A percentile compares a stretch with the other conserved stretches of the same genome.
These are phyloP conservation scores for Neotoma lepida DNA, from an alignment of 2,113 vertebrate species.

Conservation along the genomic window DNA sequence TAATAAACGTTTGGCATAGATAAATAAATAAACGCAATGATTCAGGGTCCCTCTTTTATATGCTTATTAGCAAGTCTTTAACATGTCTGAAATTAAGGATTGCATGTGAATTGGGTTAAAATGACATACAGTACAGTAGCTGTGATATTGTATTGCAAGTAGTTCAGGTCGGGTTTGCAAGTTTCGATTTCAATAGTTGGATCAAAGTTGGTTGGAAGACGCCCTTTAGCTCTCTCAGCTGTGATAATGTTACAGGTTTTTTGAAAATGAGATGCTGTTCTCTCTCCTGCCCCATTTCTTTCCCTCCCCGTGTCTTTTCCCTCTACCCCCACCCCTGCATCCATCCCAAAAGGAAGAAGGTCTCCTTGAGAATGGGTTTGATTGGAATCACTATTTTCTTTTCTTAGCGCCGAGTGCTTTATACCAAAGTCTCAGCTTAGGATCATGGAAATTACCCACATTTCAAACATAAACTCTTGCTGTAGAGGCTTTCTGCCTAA, in stretches of 20 bases:
- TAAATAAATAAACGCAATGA: slow-evolving; percentile 82
- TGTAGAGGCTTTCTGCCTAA: slow-evolving; percentile 80
- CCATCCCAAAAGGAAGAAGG: background rate
- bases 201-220: slow-evolving; percentile 83
- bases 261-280: slow-evolving; percentile 13
- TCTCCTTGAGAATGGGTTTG: slow-evolving; percentile 27
- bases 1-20: slow-evolving; percentile 90
- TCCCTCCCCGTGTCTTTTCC: background rate
- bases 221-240: slow-evolving; percentile 77
- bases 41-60: slow-evolving; percentile 84
- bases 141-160: slow-evolving; percentile 83
- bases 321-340: background rate
- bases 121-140: slow-evolving; percentile 63
- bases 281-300: background rate
- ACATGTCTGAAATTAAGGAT: slow-evolving; percentile 83
- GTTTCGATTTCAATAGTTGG: slow-evolving; percentile 79
- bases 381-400: slow-evolving; percentile 58
- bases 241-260: slow-evolving; percentile 71
- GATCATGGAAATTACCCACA: slow-evolving; percentile 80
- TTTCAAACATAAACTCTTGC: slow-evolving; percentile 81
- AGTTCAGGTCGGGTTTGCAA: slow-evolving; percentile 81
- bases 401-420: slow-evolving; percentile 80
- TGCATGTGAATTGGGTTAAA: slow-evolving; percentile 79
- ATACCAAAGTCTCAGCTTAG: slow-evolving; percentile 83
- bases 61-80: slow-evolving; percentile 82